Evolutionary conservation across 2,888 invertebrate species (phyloP).

Genomic region (Eupeodes latifasciatus): DNA sequence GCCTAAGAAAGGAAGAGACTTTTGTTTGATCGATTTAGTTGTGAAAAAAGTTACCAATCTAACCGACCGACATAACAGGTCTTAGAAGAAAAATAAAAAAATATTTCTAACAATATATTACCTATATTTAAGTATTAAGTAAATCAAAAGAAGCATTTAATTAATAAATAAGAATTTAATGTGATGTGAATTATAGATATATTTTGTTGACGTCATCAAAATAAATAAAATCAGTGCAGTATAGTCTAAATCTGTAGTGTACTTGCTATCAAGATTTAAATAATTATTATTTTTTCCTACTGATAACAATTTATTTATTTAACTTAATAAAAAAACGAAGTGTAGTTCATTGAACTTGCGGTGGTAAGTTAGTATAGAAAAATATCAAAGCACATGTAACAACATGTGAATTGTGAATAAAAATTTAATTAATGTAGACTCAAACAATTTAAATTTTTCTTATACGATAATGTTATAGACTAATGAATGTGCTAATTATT

Average conservation of each 20-base stretch:
- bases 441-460: neutral
- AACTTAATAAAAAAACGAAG: neutral
- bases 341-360: conserved; percentile 3
- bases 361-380: neutral
- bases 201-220: neutral
- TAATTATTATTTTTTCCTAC: neutral
- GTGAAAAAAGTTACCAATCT: neutral
- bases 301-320: neutral
- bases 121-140: too few relatives aligned
- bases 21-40: conserved; percentile 22
- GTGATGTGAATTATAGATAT: too few relatives aligned
- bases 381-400: neutral
- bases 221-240: neutral
- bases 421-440: neutral
- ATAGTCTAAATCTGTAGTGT: neutral
- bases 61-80: neutral
- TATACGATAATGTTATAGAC: too few relatives aligned
- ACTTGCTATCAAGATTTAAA: neutral
- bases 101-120: too few relatives aligned
- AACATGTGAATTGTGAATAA: neutral
- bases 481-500: too few relatives aligned
- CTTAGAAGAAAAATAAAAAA: neutral
- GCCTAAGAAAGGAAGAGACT: neutral
- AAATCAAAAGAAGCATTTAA: neutral
- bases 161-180: too few relatives aligned